These are phyloP conservation scores for Apamea monoglypha DNA, from an alignment of 2,888 invertebrate genomes.

Conservation along the genomic window DNA sequence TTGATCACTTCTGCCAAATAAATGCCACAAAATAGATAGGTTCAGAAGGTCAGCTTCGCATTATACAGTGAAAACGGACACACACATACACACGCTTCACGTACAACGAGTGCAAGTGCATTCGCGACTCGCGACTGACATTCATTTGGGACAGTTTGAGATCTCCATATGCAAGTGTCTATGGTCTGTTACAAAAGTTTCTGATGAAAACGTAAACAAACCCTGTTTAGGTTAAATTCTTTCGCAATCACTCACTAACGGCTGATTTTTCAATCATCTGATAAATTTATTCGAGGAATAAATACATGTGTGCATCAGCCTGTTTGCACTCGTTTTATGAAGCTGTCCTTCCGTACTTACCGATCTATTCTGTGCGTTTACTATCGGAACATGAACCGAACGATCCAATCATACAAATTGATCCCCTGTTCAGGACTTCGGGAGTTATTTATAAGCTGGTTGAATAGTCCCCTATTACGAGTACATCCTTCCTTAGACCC, in stretches of 20 bases:
- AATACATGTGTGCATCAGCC: no score
- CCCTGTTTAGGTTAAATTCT: no score
- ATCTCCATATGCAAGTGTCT: no score
- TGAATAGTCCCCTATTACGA: conserved; percentile 39
- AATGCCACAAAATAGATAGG: background rate
- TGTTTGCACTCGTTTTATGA: background rate
- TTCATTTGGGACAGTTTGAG: background rate
- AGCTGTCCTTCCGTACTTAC: background rate
- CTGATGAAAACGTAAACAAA: no score
- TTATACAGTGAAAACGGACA: background rate
- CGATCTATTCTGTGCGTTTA: background rate
- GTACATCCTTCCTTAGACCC: no score
- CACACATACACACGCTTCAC: background rate
- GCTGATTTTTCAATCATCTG: no score
- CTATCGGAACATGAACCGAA: conserved; percentile 6
- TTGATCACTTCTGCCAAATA: conserved; percentile 38
- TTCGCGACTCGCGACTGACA: background rate
- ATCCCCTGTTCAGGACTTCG: conserved; percentile 14
- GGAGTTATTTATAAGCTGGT: conserved; percentile 39
- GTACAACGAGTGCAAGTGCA: background rate
- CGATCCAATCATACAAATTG: conserved; percentile 51
- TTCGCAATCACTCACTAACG: no score
- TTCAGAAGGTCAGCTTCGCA: background rate
- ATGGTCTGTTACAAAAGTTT: no score
- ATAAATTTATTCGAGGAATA: no score